Base-by-base conservation (phyloP, 2,888 invertebrate genomes). In the Pasiphila rectangulata region DNA sequence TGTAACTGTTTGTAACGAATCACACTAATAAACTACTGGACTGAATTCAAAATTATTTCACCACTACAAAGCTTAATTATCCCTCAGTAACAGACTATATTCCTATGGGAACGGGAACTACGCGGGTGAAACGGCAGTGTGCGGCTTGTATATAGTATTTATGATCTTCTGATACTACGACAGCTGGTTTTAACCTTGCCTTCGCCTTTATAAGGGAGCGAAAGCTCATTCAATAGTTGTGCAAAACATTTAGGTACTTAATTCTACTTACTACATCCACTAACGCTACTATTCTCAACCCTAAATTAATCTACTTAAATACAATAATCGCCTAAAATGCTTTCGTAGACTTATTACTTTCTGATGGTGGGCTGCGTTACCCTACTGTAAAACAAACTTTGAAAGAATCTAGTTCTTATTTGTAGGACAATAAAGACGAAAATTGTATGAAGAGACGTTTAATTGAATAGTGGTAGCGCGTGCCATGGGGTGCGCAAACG, bases 401-500 rank as follows among this genome's bases (percentile, higher is more conserved):
- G 35, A 30, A 6, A 3, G 0, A 57, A 17, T 46, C 23, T 44
- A 9, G 20, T 32, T 7, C 40, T 35, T 53, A 50, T 4, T 2
- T 1, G n/a, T 1, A 5, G 27, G 0, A 0, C 0, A 0, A 3
- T 51, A 64, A 46, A 29, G 36, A 44, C 3, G 1, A 27, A 21
- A 35, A 30, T 35, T 1, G 3, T 0, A 19, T 20, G 4, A 6
- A 2, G 3, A 38, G 10, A 4, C 13, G 43, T 41, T 29, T 34
- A 46, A 50, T 51, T 10, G 62, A 61, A 57, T 55, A 27, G 46
- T 56, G 58, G 69, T 57, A 70, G 82, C 85, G 78, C 85, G 86
- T 85, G 84, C 85, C 72, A 51, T 76, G 72, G 86, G 86, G 85
- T 86, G 87, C 87, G 86, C 80, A 57, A 61, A 71, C 83, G 85